Base-by-base conservation (phyloP, 37 sponge, comb jelly and placozoan genomes). In the Cliona cf. orientalis region DNA sequence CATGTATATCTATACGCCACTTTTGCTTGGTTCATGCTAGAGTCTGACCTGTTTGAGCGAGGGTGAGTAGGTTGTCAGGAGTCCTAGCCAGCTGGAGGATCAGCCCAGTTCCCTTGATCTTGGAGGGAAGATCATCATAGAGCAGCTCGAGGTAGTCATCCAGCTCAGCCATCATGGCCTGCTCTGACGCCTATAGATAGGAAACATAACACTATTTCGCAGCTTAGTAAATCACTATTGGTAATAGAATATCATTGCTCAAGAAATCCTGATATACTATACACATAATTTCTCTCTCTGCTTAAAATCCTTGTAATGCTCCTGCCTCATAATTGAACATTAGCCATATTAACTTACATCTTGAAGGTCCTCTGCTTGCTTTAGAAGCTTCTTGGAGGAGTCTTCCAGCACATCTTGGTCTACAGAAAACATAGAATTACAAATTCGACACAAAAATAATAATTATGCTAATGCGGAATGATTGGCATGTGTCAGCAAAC, bases 61-160 rank as follows among this genome's bases (percentile, higher is more conserved):
- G 86, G 35, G 94, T 91, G 26, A 87, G 81, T 31, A 98, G 77
- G 80, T 98, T 96, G 76, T 96, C 97, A 43, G 99, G 99, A 31
- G 76, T 78, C 72, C 99, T 89, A 4, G 97, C 88, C 34, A 98
- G 89, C 43, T 96, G 95, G 9, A 98, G 85, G n/a, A 98, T 91
- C 42, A 94, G 66, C 0, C 82, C 90, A 17, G 97, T 94, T 7
- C 94, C 96, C 72, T 56, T 81, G 42, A 93, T 80, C 64, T 91
- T 96, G 23, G 87, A 80, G 19, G 75, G 89, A 28, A 94, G 58
- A 36, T 92, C 90, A 32, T 98, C 97, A 73, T 98, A 98, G 22
- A 98, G 80, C 17, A 74, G 43, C 79, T 98, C 96, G 60, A 93
- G 60, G 68, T 98, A 98, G 19, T 25, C 25, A 36, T 95, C 95